These are phyloP conservation scores for Patagioenas fasciata DNA, from an alignment of 2,113 vertebrate species.

Conservation along the genomic window DNA sequence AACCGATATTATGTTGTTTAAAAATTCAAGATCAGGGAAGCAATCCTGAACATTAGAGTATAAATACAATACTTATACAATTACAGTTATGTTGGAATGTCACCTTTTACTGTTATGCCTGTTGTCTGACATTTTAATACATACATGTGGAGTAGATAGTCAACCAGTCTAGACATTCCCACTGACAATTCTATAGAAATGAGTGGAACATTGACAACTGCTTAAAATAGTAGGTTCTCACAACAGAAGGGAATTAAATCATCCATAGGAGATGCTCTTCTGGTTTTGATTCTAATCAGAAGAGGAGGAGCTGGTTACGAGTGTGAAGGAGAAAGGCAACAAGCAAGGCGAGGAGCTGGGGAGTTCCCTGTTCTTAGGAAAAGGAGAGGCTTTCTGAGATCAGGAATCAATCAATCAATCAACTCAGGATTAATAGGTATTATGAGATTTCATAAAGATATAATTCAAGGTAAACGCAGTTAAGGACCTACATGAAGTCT, in stretches of 20 bases:
- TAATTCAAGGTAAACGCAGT: neutral
- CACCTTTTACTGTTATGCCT: neutral
- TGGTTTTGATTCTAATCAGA: neutral
- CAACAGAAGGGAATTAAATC: neutral
- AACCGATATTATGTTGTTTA: neutral
- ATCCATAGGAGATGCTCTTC: neutral
- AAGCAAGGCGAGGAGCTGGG: rapidly evolving
- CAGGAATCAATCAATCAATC: neutral
- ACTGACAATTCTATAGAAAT: neutral
- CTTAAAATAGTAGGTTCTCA: neutral
- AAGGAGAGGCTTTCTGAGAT: neutral
- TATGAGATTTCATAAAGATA: neutral
- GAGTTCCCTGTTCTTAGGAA: neutral
- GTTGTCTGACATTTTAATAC: neutral
- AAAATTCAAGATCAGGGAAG: neutral
- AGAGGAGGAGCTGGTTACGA: neutral
- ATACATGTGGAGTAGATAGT: neutral
- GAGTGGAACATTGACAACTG: neutral
- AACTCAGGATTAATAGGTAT: neutral
- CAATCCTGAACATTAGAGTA: neutral
- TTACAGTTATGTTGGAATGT: neutral
- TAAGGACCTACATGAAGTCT: neutral
- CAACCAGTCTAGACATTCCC: neutral
- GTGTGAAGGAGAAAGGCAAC: neutral
- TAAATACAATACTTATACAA: neutral